These are phyloP conservation scores for Salvelinus sp. DNA, from an alignment of 2,113 vertebrate species.

Conservation along the genomic window DNA sequence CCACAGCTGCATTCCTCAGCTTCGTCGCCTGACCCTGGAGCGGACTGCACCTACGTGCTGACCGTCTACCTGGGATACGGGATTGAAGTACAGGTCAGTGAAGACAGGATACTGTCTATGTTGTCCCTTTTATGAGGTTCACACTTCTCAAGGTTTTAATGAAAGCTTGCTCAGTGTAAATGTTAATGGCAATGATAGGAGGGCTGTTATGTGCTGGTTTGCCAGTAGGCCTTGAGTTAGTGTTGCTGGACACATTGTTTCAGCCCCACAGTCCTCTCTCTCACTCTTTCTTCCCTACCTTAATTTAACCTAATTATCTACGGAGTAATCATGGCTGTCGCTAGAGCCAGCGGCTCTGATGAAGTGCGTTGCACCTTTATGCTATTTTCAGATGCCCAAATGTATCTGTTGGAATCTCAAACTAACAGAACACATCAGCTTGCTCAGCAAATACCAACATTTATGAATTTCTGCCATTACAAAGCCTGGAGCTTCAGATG, in stretches of 20 bases:
- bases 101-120: not conserved
- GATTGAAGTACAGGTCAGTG: constrained; percentile 93
- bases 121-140: constrained; percentile 1
- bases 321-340: not conserved
- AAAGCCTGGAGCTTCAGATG: not conserved
- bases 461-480: constrained; percentile 1
- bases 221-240: not conserved
- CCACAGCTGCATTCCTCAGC: constrained; percentile 55
- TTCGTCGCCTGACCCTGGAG: constrained; percentile 64
- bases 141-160: not conserved
- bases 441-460: not conserved
- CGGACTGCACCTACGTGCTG: constrained; percentile 90
- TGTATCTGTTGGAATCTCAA: not conserved
- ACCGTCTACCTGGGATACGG: constrained; percentile 94
- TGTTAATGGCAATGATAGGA: not conserved
- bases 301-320: constrained; percentile 3
- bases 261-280: not conserved
- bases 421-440: not conserved
- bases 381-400: not conserved
- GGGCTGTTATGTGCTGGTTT: not conserved
- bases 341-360: not conserved
- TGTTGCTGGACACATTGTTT: not conserved
- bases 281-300: not conserved
- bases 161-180: not conserved
- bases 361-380: not conserved